phyloP scores from a whole-genome alignment of 2,113 vertebrate genomes.

The Ancistrus triradiatus region DNA sequence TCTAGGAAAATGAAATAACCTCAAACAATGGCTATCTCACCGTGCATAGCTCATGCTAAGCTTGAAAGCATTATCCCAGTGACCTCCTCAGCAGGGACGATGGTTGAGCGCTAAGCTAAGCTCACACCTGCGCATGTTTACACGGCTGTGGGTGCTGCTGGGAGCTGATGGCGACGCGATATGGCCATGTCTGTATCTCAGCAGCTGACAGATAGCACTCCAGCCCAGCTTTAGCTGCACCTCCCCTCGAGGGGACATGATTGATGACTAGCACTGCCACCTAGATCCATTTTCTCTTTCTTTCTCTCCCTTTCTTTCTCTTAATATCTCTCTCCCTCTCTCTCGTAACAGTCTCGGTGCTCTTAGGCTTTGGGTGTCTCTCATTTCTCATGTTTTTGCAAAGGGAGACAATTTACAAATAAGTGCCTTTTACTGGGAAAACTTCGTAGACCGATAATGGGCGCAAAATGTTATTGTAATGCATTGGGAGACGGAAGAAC shows the following conservation, averaged over 20 bases:
- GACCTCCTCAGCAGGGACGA: conserved; percentile 50
- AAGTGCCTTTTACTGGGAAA: background rate
- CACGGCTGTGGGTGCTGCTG: conserved; percentile 62
- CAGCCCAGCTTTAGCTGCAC: conserved; percentile 73
- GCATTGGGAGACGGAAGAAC: background rate
- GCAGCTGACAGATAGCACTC: conserved; percentile 76
- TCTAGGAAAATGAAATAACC: conserved; percentile 3
- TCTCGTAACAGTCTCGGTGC: conserved; percentile 59
- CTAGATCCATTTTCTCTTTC: conserved; percentile 69
- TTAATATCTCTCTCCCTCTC: conserved; percentile 13
- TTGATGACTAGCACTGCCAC: conserved; percentile 74
- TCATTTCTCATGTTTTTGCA: conserved; percentile 28
- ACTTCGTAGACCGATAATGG: conserved; percentile 1
- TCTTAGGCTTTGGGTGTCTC: conserved; percentile 56
- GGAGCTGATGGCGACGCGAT: conserved; percentile 66
- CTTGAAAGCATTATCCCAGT: conserved; percentile 21
- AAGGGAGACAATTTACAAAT: conserved; percentile 13
- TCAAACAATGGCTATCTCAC: background rate
- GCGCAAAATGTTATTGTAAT: too few relatives aligned
- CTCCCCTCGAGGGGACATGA: conserved; percentile 74
- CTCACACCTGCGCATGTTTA: conserved; percentile 64
- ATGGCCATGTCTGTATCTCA: conserved; percentile 56
- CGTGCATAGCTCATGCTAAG: conserved; percentile 9
- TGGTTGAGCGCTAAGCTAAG: conserved; percentile 33
- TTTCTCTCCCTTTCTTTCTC: conserved; percentile 48